These are phyloP conservation scores for Corydoras maculifer DNA, from an alignment of 2,113 vertebrate species.

Conservation along the genomic window DNA sequence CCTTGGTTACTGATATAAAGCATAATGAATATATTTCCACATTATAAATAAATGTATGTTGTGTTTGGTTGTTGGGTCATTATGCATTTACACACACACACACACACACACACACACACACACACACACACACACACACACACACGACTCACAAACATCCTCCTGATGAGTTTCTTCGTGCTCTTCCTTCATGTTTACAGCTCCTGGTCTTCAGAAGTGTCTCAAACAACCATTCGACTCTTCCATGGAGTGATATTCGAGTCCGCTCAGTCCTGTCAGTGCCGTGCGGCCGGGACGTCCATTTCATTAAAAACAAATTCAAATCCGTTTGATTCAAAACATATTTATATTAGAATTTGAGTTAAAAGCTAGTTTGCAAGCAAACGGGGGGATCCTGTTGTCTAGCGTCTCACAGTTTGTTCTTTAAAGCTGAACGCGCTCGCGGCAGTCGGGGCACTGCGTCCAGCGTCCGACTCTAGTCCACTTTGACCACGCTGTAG, in stretches of 20 bases:
- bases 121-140: too few species aligned
- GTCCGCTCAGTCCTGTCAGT: neutral
- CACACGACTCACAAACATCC: neutral
- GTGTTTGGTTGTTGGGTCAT: too few species aligned
- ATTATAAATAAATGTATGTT: neutral
- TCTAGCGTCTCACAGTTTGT: slow-evolving; percentile 32
- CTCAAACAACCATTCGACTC: neutral
- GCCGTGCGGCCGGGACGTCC: neutral
- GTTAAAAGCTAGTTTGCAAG: slow-evolving; percentile 51
- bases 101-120: neutral
- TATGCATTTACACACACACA: neutral
- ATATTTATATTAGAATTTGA: slow-evolving; percentile 50
- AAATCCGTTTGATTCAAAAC: slow-evolving; percentile 44
- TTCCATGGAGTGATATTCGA: neutral
- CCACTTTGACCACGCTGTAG: slow-evolving; percentile 98
- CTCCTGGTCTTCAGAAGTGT: neutral
- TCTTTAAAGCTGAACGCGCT: slow-evolving; percentile 30
- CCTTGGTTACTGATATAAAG: slow-evolving; percentile 37
- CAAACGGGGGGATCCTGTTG: slow-evolving; percentile 50
- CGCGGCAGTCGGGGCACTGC: slow-evolving; percentile 6
- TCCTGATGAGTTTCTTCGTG: neutral
- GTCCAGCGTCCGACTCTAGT: slow-evolving; percentile 63
- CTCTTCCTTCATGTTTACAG: neutral
- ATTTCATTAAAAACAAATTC: slow-evolving; percentile 35
- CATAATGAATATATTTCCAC: slow-evolving; percentile 47